Percentiles rank a stretch among this genome's conserved stretches.
Evolutionary conservation across 2,888 invertebrate genomes (phyloP).

Genomic region (Tinea pellionella): DNA sequence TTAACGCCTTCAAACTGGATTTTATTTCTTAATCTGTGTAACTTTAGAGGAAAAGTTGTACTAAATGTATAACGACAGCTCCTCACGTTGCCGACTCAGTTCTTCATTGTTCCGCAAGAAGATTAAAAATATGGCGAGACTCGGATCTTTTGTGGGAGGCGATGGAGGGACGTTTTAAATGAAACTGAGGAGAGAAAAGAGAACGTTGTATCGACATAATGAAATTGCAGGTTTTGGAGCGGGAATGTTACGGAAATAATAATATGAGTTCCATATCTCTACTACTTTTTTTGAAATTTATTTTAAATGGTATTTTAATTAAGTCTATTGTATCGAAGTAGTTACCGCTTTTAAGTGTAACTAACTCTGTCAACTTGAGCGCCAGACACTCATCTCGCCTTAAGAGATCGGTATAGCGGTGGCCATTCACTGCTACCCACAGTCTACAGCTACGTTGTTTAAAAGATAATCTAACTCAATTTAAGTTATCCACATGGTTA

Average conservation of each 20-base stretch:
- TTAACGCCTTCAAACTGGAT: not conserved
- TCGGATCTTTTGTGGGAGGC: constrained; percentile 29
- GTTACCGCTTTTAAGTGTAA: too few species aligned
- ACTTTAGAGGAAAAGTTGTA: not conserved
- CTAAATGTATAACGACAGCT: constrained; percentile 1
- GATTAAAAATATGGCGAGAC: constrained; percentile 36
- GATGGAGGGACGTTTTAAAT: constrained; percentile 33
- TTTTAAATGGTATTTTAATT: too few species aligned
- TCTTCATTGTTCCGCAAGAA: constrained; percentile 30
- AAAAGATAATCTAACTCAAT: too few species aligned
- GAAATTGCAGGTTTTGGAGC: constrained; percentile 7
- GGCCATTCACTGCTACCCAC: too few species aligned
- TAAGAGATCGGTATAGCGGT: too few species aligned
- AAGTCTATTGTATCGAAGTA: too few species aligned
- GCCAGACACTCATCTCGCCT: too few species aligned
- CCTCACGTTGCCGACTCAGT: constrained; percentile 7
- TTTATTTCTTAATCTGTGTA: not conserved
- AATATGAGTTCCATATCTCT: too few species aligned
- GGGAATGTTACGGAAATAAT: not conserved
- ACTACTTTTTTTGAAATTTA: too few species aligned
- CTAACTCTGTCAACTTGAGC: too few species aligned
- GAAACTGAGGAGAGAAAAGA: constrained; percentile 31
- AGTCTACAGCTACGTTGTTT: too few species aligned
- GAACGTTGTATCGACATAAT: constrained; percentile 25
- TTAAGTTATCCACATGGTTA: too few species aligned